These are phyloP conservation scores for Esox niger DNA, from an alignment of 2,113 vertebrate species.

Conservation along the genomic window DNA sequence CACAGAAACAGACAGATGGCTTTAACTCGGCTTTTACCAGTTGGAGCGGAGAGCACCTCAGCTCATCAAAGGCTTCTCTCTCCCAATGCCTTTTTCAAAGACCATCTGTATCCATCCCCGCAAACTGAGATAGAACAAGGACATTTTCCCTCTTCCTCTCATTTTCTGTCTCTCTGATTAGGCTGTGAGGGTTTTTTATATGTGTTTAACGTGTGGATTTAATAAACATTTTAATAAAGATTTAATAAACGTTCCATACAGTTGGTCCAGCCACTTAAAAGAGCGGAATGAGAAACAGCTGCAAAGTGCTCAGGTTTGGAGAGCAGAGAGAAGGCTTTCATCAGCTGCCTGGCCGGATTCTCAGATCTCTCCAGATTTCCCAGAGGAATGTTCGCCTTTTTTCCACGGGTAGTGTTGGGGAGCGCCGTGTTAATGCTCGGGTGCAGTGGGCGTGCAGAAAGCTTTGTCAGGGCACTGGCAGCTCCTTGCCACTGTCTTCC, in stretches of 20 bases:
- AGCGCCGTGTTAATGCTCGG: not conserved
- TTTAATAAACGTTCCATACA: conserved; percentile 57
- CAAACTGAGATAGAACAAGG: conserved; percentile 57
- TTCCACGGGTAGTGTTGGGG: conserved; percentile 53
- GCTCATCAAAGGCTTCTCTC: conserved; percentile 66
- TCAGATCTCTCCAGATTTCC: conserved; percentile 44
- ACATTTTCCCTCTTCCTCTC: conserved; percentile 37
- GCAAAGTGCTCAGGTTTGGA: conserved; percentile 34
- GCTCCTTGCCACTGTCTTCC: conserved; percentile 42
- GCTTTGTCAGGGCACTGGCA: no score
- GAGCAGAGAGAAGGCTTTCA: conserved; percentile 49
- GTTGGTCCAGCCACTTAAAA: conserved; percentile 55
- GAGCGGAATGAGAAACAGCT: conserved; percentile 37
- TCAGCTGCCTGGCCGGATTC: conserved; percentile 42
- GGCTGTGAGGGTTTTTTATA: conserved; percentile 40
- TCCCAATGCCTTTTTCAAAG: conserved; percentile 60
- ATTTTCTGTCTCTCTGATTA: conserved; percentile 44
- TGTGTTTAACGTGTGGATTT: conserved; percentile 40
- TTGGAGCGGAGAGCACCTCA: conserved; percentile 62
- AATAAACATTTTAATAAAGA: conserved; percentile 59
- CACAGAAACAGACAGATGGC: conserved; percentile 65
- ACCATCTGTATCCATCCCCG: conserved; percentile 64
- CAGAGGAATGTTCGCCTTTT: conserved; percentile 54
- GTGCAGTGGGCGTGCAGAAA: no score
- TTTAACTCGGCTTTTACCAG: conserved; percentile 57